Conservation (phyloP, 92 coral and sea anemone species). For the Scolanthus callimorphus region DNA sequence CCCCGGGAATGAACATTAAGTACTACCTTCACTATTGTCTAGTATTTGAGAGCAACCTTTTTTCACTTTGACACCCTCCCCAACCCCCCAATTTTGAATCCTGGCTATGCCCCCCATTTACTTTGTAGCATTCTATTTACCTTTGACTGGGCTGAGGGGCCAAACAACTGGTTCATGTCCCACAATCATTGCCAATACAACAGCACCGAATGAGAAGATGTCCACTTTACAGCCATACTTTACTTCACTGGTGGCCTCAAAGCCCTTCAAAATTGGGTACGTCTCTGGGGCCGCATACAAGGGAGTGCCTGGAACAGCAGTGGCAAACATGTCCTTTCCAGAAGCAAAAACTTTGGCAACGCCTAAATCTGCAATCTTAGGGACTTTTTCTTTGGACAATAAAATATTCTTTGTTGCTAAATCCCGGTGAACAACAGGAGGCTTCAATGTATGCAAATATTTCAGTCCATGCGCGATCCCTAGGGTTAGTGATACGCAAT, state of each 20-base stretch:
- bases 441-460: conserved; percentile 51
- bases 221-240: conserved; percentile 73
- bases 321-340: conserved; percentile 62
- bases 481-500: conserved; percentile 34
- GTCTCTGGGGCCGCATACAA: conserved; percentile 81
- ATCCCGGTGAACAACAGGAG: conserved; percentile 72
- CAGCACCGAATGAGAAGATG: conserved; percentile 73
- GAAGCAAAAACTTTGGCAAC: conserved; percentile 66
- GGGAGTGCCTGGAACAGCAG: conserved; percentile 72
- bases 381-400: conserved; percentile 36
- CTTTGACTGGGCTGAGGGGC: conserved; percentile 47
- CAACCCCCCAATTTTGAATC: too few relatives aligned
- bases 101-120: too few relatives aligned
- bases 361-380: conserved; percentile 82
- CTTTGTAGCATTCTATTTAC: too few relatives aligned
- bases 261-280: conserved; percentile 34
- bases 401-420: conserved; percentile 69
- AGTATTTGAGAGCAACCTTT: too few relatives aligned
- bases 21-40: too few relatives aligned
- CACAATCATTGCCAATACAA: conserved; percentile 54
- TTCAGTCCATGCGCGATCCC: conserved; percentile 62
- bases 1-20: too few relatives aligned
- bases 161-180: conserved; percentile 71
- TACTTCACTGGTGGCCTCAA: conserved; percentile 17
- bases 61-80: too few relatives aligned